Conservation (phyloP, 2,113 vertebrate genomes). For the Perognathus longimembris region DNA sequence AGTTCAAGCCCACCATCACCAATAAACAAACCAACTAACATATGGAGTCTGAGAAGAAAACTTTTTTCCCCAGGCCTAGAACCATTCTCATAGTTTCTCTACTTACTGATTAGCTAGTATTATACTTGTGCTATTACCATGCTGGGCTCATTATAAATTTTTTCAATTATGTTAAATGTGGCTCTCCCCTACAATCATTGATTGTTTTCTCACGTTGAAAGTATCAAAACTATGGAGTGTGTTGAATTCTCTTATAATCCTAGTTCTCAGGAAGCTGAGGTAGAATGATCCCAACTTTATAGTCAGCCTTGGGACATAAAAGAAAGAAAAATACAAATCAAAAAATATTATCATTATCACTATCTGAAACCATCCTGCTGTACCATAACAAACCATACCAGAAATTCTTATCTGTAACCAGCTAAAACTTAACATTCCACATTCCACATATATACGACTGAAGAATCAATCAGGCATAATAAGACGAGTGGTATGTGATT, state of each 20-base stretch:
- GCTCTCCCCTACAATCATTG: not conserved
- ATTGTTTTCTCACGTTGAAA: not conserved
- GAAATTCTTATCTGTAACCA: not conserved
- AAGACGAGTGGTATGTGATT: not conserved
- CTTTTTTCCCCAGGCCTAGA: too few relatives aligned
- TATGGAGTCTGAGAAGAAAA: too few relatives aligned
- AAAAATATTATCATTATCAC: not conserved
- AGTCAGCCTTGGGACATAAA: too few relatives aligned
- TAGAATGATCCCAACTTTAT: too few relatives aligned
- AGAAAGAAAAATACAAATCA: not conserved
- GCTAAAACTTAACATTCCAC: not conserved
- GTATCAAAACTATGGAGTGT: not conserved
- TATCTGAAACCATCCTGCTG: not conserved
- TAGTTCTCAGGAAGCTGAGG: too few relatives aligned
- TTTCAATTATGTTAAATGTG: not conserved
- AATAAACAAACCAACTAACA: too few relatives aligned
- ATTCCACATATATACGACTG: not conserved
- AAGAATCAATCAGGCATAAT: not conserved
- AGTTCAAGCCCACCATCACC: too few relatives aligned
- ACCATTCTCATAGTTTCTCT: too few relatives aligned
- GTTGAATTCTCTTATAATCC: too few relatives aligned
- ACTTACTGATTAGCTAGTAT: too few relatives aligned
- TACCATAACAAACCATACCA: not conserved
- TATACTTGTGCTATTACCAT: too few relatives aligned
- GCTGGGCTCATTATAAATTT: too few relatives aligned